Evolutionary conservation across 2,888 invertebrate species (phyloP).

Genomic region (Mermis nigrescens): DNA sequence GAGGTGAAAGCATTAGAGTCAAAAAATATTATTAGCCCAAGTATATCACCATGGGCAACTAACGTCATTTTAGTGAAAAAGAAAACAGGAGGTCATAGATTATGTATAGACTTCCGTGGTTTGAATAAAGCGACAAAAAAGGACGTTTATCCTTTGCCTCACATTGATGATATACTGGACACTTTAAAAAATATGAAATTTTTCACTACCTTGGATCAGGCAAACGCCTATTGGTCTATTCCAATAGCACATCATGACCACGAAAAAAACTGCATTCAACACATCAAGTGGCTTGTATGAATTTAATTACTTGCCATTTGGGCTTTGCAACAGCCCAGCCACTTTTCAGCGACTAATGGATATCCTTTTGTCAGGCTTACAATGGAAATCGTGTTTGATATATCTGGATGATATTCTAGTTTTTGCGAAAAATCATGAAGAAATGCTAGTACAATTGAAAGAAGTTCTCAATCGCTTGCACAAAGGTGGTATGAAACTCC

Average conservation of each 20-base stretch:
- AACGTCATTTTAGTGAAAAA: slow-evolving; percentile 29
- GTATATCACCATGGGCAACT: slow-evolving; percentile 26
- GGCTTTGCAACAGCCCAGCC: slow-evolving; percentile 17
- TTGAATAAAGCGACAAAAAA: slow-evolving; percentile 15
- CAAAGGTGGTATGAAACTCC: slow-evolving; percentile 17
- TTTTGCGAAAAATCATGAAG: slow-evolving; percentile 15
- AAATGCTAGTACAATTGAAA: slow-evolving; percentile 15
- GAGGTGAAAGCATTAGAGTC: neutral
- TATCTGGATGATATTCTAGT: slow-evolving; percentile 22
- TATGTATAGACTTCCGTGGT: slow-evolving; percentile 18
- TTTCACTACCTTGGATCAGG: slow-evolving; percentile 14
- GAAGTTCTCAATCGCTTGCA: slow-evolving; percentile 13
- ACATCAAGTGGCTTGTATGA: slow-evolving; percentile 18
- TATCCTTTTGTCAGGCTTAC: slow-evolving; percentile 13
- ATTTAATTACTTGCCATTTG: slow-evolving; percentile 22
- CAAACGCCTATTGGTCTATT: slow-evolving; percentile 16
- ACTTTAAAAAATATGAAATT: slow-evolving; percentile 7
- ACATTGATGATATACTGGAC: slow-evolving; percentile 13
- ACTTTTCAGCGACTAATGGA: slow-evolving; percentile 21
- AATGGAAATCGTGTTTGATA: slow-evolving; percentile 16
- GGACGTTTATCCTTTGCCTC: slow-evolving; percentile 14
- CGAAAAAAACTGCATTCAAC: slow-evolving; percentile 19
- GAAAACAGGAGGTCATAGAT: slow-evolving; percentile 19
- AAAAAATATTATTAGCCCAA: slow-evolving; percentile 15
- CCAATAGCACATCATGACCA: slow-evolving; percentile 13